Percentiles rank a stretch among this genome's conserved stretches.
Evolutionary conservation across 1,140 invertebrate species (phyloP).

Genomic region (Atta texana): DNA sequence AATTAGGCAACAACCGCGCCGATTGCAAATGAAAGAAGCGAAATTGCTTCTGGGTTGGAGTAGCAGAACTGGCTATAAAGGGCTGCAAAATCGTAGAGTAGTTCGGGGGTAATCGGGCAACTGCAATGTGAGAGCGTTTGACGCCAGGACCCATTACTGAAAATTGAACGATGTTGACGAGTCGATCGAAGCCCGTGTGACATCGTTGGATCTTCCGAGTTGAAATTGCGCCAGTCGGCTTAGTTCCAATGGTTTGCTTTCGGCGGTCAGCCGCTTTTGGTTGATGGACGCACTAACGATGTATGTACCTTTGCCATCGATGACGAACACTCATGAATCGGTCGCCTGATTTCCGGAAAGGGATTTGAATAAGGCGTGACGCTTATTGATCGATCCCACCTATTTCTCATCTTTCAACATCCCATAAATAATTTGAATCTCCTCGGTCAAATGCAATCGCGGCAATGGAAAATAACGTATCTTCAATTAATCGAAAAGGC

Average conservation of each 20-base stretch:
- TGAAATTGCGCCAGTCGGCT: slow-evolving; percentile 34
- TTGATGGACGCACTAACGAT: slow-evolving; percentile 55
- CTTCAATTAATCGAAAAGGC: not conserved
- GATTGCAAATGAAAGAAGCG: slow-evolving; percentile 21
- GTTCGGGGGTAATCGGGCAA: slow-evolving; percentile 54
- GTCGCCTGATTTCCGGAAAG: slow-evolving; percentile 35
- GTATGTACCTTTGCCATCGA: not conserved
- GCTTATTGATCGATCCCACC: not conserved
- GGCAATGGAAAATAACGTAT: not conserved
- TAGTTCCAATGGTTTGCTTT: slow-evolving; percentile 56
- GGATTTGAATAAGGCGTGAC: slow-evolving; percentile 55
- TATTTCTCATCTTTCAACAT: slow-evolving; percentile 28
- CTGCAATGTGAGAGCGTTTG: slow-evolving; percentile 57
- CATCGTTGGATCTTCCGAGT: slow-evolving; percentile 45
- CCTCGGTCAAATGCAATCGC: not conserved
- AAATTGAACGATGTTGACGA: slow-evolving; percentile 72
- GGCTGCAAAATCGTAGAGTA: slow-evolving; percentile 22
- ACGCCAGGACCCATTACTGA: slow-evolving; percentile 68
- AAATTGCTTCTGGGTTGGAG: slow-evolving; percentile 15
- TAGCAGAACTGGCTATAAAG: not conserved
- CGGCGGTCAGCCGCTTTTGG: slow-evolving; percentile 28
- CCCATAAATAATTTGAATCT: slow-evolving; percentile 31
- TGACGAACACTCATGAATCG: slow-evolving; percentile 31
- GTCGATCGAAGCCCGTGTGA: slow-evolving; percentile 41
- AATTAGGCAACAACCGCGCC: slow-evolving; percentile 24